Conservation (phyloP, 1,140 invertebrate genomes). For the Glossosoma conforme region DNA sequence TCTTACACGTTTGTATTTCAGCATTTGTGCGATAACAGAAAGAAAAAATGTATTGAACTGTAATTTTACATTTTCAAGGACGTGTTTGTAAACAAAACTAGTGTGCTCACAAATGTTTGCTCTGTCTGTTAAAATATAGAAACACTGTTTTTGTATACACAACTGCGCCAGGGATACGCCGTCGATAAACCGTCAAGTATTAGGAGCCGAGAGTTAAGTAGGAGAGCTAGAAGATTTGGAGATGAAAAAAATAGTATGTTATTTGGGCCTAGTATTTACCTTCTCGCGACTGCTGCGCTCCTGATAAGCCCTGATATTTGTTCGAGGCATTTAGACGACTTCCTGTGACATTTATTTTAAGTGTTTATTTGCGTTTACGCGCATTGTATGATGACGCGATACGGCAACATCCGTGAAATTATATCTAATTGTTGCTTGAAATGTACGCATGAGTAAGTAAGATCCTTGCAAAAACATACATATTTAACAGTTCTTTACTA, state of each 20-base stretch:
- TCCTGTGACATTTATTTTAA: no score
- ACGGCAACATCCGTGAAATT: no score
- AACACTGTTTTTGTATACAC: slow-evolving; percentile 29
- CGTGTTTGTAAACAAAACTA: slow-evolving; percentile 32
- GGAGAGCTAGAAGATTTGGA: slow-evolving; percentile 8
- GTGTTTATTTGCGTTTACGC: no score
- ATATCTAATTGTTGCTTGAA: no score
- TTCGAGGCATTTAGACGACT: slow-evolving; percentile 25
- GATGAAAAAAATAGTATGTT: slow-evolving; percentile 21
- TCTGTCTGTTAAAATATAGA: slow-evolving; percentile 31
- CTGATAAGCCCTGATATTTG: slow-evolving; percentile 32
- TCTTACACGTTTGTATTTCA: slow-evolving; percentile 12
- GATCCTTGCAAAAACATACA: no score
- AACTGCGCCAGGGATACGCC: slow-evolving; percentile 30
- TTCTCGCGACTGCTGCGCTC: slow-evolving; percentile 28
- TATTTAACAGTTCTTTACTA: no score
- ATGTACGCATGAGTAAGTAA: no score
- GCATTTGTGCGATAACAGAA: slow-evolving; percentile 1
- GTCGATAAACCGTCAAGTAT: slow-evolving; percentile 25
- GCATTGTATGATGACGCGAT: no score
- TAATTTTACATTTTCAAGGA: slow-evolving; percentile 24
- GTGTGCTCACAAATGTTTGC: slow-evolving; percentile 31
- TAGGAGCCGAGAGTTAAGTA: neutral
- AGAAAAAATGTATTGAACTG: slow-evolving; percentile 12
- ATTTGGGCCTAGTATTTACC: slow-evolving; percentile 25